Evolutionary conservation across 2,113 vertebrate species (phyloP), one percentile per base, ranked within the genome.

Genomic region (Corythoichthys intestinalis): DNA sequence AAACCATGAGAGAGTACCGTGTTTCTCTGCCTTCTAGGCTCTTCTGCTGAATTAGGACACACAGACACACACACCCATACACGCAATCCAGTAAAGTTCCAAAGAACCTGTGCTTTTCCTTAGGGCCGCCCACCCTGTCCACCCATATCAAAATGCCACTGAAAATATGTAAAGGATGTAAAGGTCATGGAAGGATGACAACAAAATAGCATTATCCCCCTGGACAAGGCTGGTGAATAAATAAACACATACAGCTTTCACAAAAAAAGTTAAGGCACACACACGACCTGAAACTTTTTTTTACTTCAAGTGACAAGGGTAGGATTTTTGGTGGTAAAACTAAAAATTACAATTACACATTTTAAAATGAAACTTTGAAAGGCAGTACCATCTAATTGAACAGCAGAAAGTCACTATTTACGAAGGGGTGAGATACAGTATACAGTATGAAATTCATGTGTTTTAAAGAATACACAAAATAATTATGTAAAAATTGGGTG

Each of bases 21-120:
- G 67, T 84, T 75, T 76, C 75, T 77, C 47, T 83, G 81, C 81
- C 85, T 90, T 74, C 79, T 44, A 86, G 85, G 77, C 79, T 85
- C 41, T 71, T 62, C 76, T 72, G 54, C 48, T 53, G 69, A 85
- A 88, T 87, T 84, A 84, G 72, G 67, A 71, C 71, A 75, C 52
- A 61, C 69, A 67, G 46, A 50, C 65, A 63, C 67, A 62, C 66
- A 70, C 58, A 69, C 20, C 61, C 39, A 46, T 53, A 41, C 57
- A 20, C 60, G 39, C 52, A 69, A 38, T 13, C 75, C 54, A 80
- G 75, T 53, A 75, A 82, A 71, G 66, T 79, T 77, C 78, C 28
- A 37, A 39, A 17, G 67, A 73, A 68, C 72, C 75, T 50, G 65
- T 66, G 17, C 64, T 73, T 59, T 44, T 76, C 84, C 76, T 34